phyloP scores from a whole-genome alignment of 2,797 vertebrate genomes.

The Myotis planiceps region DNA sequence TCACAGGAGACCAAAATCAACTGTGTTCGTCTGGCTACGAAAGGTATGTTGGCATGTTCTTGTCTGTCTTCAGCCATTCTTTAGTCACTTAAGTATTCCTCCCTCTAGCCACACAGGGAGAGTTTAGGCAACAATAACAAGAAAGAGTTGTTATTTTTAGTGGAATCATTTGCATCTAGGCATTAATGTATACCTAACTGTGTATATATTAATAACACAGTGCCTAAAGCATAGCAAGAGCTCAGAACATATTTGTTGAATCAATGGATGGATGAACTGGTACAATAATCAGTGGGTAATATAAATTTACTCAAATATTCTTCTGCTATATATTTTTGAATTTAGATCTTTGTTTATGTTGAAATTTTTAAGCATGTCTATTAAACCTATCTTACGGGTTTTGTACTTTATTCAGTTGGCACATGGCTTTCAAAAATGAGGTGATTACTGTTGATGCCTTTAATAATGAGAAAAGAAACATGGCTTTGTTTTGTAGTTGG shows the following conservation, averaged over 20 bases:
- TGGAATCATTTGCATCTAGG: slow-evolving; percentile 1
- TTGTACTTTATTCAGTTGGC: neutral
- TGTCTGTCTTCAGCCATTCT: slow-evolving; percentile 42
- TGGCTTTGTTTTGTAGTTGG: slow-evolving; percentile 14
- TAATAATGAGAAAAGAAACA: slow-evolving; percentile 48
- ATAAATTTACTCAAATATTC: neutral
- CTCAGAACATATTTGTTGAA: neutral
- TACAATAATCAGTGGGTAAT: neutral
- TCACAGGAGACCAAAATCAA: slow-evolving; percentile 98
- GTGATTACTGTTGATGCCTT: slow-evolving; percentile 29
- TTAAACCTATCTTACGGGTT: neutral
- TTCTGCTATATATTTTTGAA: neutral
- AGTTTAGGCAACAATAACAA: neutral
- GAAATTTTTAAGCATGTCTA: neutral
- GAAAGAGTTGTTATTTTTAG: neutral
- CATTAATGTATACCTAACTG: neutral
- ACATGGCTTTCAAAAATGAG: slow-evolving; percentile 44
- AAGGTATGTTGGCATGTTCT: slow-evolving; percentile 92
- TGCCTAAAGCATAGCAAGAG: neutral
- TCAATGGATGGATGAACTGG: neutral
- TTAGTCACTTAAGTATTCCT: neutral
- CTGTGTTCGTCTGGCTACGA: slow-evolving; percentile 97
- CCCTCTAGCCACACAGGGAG: neutral
- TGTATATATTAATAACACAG: neutral
- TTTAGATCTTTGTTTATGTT: neutral